A percentile compares a stretch with the other conserved stretches of the same genome.
Evolutionary conservation across 2,888 invertebrate species (phyloP).

Genomic region (Tuberolachnus salignus): DNA sequence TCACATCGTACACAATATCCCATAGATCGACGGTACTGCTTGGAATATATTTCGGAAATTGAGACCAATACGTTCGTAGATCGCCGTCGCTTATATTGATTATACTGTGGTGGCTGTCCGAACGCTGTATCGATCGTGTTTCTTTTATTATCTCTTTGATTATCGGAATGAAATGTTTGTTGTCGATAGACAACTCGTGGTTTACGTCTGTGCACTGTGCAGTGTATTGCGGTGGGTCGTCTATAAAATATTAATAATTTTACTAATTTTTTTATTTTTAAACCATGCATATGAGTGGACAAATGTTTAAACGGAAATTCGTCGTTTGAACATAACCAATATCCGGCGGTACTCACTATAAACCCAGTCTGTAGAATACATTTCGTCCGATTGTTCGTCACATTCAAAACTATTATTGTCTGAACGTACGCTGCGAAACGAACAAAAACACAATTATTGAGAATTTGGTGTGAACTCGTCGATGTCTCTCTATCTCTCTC

Average conservation of each 20-base stretch:
- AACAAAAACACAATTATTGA: not conserved
- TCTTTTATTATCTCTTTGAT: conserved; percentile 18
- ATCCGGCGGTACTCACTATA: not conserved
- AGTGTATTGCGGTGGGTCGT: not conserved
- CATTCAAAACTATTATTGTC: not conserved
- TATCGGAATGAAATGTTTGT: not conserved
- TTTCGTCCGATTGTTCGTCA: not conserved
- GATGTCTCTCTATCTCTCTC: too few relatives aligned
- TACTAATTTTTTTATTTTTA: not conserved
- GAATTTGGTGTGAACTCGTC: too few relatives aligned
- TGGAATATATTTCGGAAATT: conserved; percentile 6
- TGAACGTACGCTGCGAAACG: not conserved
- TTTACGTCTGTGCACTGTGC: not conserved
- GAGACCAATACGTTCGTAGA: conserved; percentile 26
- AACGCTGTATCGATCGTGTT: not conserved
- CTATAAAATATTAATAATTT: not conserved
- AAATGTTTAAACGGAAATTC: not conserved
- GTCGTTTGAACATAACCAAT: not conserved
- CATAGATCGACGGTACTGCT: not conserved
- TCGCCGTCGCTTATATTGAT: not conserved
- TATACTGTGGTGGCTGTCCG: not conserved
- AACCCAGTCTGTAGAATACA: not conserved
- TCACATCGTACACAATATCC: not conserved
- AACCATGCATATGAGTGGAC: not conserved
- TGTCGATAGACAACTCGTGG: conserved; percentile 3